Percentiles rank a stretch among this genome's conserved stretches.
Evolutionary conservation across 2,797 vertebrate genomes (phyloP).

Genomic region (Phrynocephalus guinanensis): DNA sequence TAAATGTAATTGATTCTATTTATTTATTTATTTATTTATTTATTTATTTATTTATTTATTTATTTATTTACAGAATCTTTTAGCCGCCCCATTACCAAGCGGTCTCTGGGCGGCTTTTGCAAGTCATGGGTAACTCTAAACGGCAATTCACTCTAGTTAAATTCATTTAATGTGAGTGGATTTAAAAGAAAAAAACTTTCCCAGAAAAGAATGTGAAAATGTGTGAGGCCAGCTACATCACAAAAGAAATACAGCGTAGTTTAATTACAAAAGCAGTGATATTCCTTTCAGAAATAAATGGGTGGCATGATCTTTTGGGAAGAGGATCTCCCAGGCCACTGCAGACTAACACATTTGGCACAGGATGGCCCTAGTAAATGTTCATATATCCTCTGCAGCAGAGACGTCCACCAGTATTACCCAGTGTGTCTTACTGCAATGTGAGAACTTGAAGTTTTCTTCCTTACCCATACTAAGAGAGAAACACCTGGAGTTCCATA

Average conservation of each 20-base stretch:
- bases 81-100: too few relatives aligned
- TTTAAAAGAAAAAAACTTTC: neutral
- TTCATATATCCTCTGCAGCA: slow-evolving; percentile 54
- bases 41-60: too few relatives aligned
- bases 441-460: slow-evolving; percentile 24
- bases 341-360: slow-evolving; percentile 2
- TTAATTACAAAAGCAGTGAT: slow-evolving; percentile 28
- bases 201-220: neutral
- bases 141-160: neutral
- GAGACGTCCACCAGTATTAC: slow-evolving; percentile 31
- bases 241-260: neutral
- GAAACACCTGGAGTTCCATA: slow-evolving; percentile 34
- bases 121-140: neutral
- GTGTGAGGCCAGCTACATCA: neutral
- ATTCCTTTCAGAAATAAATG: neutral
- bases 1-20: neutral
- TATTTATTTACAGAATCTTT: too few relatives aligned
- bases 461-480: slow-evolving; percentile 21
- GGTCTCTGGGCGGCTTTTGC: too few relatives aligned
- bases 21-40: too few relatives aligned
- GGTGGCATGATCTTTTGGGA: neutral
- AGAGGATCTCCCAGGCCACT: neutral
- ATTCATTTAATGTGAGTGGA: neutral
- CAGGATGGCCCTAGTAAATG: slow-evolving; percentile 43
- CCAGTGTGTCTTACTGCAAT: slow-evolving; percentile 32